Evolutionary conservation across 1,140 invertebrate genomes (phyloP).

Genomic region (Lordiphosa collinella): DNA sequence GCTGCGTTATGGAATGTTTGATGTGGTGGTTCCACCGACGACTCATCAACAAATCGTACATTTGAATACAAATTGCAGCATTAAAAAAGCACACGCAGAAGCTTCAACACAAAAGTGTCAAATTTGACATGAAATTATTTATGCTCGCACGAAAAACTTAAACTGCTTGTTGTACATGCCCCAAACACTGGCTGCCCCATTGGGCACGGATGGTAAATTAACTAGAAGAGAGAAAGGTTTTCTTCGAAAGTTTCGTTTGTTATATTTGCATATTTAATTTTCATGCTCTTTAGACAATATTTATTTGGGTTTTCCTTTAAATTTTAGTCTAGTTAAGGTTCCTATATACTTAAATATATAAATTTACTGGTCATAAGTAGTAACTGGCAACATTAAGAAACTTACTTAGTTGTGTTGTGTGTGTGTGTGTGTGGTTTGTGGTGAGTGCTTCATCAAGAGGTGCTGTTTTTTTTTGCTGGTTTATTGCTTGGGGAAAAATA

Average conservation of each 20-base stretch:
- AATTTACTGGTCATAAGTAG: constrained; percentile 22
- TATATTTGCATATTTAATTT: constrained; percentile 57
- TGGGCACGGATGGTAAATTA: constrained; percentile 10
- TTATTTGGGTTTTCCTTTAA: constrained; percentile 32
- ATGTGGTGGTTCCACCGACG: constrained; percentile 38
- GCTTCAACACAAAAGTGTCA: constrained; percentile 65
- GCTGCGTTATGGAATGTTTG: constrained; percentile 66
- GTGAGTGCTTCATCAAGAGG: constrained; percentile 25
- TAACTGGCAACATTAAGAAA: constrained; percentile 51
- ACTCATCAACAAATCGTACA: constrained; percentile 71
- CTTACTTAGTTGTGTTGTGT: constrained; percentile 16
- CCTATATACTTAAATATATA: constrained; percentile 17
- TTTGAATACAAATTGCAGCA: constrained; percentile 74
- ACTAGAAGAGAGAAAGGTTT: background rate
- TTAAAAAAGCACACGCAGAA: constrained; percentile 47
- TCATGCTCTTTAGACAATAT: constrained; percentile 45
- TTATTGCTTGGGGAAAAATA: background rate
- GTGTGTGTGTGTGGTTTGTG: too few species aligned
- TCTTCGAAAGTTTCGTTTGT: constrained; percentile 23
- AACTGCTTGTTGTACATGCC: constrained; percentile 25
- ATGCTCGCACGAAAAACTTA: constrained; percentile 49
- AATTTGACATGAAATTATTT: constrained; percentile 72
- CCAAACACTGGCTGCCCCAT: constrained; percentile 3
- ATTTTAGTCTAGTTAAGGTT: constrained; percentile 34
- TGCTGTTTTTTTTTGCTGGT: constrained; percentile 9